Evolutionary conservation across 2,113 vertebrate species (phyloP), one percentile per base, ranked within the genome.

Genomic region (Heliornis fulica): DNA sequence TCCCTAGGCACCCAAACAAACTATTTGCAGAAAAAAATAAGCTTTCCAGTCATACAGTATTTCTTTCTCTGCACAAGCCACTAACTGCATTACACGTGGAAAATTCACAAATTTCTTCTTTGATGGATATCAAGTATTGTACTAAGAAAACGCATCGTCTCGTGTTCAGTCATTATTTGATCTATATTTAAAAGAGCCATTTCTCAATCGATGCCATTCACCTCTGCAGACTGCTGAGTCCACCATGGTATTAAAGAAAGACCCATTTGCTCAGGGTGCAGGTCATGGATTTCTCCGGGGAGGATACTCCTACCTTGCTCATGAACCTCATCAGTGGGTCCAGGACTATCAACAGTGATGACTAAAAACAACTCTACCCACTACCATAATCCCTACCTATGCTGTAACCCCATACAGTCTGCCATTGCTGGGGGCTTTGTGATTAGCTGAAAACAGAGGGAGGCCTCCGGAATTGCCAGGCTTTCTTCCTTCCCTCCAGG

Each of bases 401-500:
- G 5, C 2, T 15, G 8, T 15, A 60, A n/a, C 11, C 45, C 25
- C 5, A 1, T 16, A 26, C 11, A 23, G 28, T 5, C 17, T 8
- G 26, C 31, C 32, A 32, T 4, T 40, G 38, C 43, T 51, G 28
- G 40, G 20, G 78, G 18, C 64, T 45, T 51, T 45, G 43, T 34
- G 10, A 64, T 34, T 31, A 18, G 50, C 50, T 48, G 54, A 72
- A 16, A 34, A 12, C 19, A 41, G 66, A 89, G 26, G 38, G 60
- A 89, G 22, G 38, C 15, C 61, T 79, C 31, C 22, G 13, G 41
- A 56, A 31, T 9, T 16, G 15, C 8, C 68, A 63, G 46, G 14
- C 34, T n/a, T n/a, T n/a, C 48, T 31, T 26, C 32, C 48, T 38
- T 54, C 40, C 65, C 51, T 7, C n/a, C n/a, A n/a, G 18, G 26